Evolutionary conservation across 2,797 vertebrate genomes (phyloP).

Genomic region (Coracias cyanogaster): DNA sequence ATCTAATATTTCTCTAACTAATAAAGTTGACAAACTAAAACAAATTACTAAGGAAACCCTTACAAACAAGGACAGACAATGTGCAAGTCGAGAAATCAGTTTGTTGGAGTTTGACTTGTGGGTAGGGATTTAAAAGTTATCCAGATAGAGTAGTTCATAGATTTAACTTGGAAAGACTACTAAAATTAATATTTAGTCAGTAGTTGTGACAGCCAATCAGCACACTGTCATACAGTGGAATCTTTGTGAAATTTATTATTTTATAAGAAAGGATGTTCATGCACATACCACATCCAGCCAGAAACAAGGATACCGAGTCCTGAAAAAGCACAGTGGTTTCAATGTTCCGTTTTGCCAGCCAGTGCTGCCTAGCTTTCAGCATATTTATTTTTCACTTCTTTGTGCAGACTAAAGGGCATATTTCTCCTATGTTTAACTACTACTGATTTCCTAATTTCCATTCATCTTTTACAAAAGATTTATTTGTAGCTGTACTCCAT

Average conservation of each 20-base stretch:
- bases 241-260: constrained; percentile 15
- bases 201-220: constrained; percentile 6
- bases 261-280: constrained; percentile 4
- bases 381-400: neutral
- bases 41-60: neutral
- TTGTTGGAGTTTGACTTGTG: neutral
- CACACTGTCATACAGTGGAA: neutral
- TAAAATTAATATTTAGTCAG: constrained; percentile 12
- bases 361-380: neutral
- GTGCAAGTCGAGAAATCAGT: neutral
- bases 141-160: neutral
- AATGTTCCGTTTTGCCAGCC: neutral
- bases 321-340: neutral
- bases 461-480: neutral
- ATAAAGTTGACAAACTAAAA: neutral
- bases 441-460: neutral
- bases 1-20: neutral
- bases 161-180: constrained; percentile 5
- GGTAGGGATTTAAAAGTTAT: neutral
- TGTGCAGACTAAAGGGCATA: neutral
- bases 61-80: neutral
- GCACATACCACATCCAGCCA: neutral
- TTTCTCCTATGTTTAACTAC: neutral
- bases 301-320: neutral
- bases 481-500: neutral